These are phyloP conservation scores for Oxycera nigricornis DNA, from an alignment of 2,888 invertebrate species.

Conservation along the genomic window DNA sequence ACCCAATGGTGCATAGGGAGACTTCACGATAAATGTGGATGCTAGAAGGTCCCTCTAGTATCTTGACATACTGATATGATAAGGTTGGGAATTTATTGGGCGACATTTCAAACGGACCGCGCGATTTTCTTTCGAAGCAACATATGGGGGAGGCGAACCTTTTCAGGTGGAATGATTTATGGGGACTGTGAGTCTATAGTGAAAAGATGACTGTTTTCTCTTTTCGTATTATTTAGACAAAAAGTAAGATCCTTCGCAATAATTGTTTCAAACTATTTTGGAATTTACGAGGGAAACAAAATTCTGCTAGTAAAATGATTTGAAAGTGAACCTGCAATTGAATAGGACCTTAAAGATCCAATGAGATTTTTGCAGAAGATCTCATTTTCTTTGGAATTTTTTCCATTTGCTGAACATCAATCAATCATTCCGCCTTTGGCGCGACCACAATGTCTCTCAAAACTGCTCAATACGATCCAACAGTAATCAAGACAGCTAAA, in stretches of 20 bases:
- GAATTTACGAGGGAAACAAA: background rate
- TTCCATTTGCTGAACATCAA: background rate
- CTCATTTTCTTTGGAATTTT: background rate
- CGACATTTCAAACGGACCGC: constrained; percentile 30
- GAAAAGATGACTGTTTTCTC: background rate
- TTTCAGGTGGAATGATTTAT: background rate
- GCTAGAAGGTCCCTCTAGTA: background rate
- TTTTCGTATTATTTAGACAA: background rate
- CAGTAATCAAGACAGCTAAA: background rate
- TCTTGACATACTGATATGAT: background rate
- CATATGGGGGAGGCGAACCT: background rate
- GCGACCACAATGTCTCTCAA: background rate
- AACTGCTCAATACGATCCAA: background rate
- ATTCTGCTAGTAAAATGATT: too few species aligned
- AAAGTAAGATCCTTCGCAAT: background rate
- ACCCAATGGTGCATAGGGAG: background rate
- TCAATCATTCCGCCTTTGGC: background rate
- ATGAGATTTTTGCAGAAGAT: background rate
- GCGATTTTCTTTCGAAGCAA: background rate
- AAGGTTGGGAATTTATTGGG: constrained; percentile 18
- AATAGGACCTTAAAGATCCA: background rate
- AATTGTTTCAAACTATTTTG: background rate
- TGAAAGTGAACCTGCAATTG: too few species aligned
- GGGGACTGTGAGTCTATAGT: background rate
- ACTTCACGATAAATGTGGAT: background rate